Evolutionary conservation across 2,113 vertebrate genomes (phyloP).

Genomic region (Dissostichus mawsoni): DNA sequence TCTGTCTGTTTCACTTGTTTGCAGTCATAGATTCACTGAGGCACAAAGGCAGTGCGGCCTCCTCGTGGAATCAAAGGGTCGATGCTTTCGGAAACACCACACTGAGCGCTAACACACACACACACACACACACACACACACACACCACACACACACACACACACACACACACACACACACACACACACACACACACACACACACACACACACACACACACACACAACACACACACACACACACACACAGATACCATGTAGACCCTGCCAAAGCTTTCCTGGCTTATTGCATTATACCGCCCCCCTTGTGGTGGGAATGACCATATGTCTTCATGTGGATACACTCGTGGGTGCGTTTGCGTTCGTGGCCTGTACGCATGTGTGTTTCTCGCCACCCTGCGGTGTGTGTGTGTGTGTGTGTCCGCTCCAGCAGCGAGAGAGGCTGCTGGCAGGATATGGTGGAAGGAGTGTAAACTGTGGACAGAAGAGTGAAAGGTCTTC

Average conservation of each 20-base stretch:
- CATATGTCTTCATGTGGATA: slow-evolving; percentile 72
- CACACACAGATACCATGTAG: slow-evolving; percentile 25
- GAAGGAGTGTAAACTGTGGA: slow-evolving; percentile 2
- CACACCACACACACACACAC: no score
- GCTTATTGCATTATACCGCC: slow-evolving; percentile 44
- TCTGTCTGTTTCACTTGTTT: slow-evolving; percentile 47
- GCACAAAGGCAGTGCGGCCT: slow-evolving; percentile 67
- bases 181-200: neutral
- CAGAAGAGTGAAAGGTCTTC: slow-evolving; percentile 1
- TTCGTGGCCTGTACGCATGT: neutral
- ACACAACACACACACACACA: neutral
- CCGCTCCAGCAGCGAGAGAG: slow-evolving; percentile 49
- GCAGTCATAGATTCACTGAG: slow-evolving; percentile 52
- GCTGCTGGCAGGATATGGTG: slow-evolving; percentile 39
- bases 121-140: neutral
- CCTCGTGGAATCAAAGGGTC: slow-evolving; percentile 51
- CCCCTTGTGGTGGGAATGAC: slow-evolving; percentile 54
- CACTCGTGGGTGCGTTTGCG: slow-evolving; percentile 28
- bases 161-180: no score
- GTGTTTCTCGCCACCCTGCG: slow-evolving; percentile 17
- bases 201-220: no score
- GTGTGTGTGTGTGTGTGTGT: slow-evolving; percentile 56
- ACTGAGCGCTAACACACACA: slow-evolving; percentile 36
- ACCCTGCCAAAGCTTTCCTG: slow-evolving; percentile 58
- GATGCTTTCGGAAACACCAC: slow-evolving; percentile 65